Conservation (phyloP, 53 echinoderm and acorn worm genomes). For the Holothuria leucospilota region DNA sequence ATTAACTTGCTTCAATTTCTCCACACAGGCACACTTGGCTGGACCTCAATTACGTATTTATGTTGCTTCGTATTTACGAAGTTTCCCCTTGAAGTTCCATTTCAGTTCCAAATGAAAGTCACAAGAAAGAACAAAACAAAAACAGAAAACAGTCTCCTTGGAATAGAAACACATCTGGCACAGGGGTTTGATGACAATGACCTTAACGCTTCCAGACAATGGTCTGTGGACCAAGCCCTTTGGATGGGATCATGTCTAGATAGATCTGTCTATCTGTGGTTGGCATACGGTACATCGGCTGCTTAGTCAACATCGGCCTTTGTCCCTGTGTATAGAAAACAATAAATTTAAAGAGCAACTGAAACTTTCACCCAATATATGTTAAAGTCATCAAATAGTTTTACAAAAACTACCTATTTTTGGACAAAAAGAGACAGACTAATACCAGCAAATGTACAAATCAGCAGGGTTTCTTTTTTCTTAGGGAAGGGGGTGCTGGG, state of each 20-base stretch:
- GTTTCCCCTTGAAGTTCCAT: too few species aligned
- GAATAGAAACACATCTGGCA: too few species aligned
- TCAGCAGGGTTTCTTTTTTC: too few species aligned
- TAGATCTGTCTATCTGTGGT: constrained; percentile 89
- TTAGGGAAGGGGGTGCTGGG: too few species aligned
- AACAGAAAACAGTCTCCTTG: too few species aligned
- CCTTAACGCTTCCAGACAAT: constrained; percentile 47
- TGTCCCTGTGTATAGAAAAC: constrained; percentile 60
- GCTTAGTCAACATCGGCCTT: constrained; percentile 92
- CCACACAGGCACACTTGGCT: too few species aligned
- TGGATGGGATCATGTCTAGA: constrained; percentile 97
- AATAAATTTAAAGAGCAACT: background rate
- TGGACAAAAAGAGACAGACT: too few species aligned
- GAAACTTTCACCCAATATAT: background rate
- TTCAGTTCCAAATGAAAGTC: constrained; percentile 47
- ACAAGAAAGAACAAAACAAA: constrained; percentile 12
- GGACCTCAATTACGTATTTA: too few species aligned
- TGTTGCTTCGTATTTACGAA: too few species aligned
- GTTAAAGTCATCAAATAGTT: background rate
- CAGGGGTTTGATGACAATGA: too few species aligned
- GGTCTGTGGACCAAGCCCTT: constrained; percentile 71
- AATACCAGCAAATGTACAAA: too few species aligned
- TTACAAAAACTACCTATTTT: background rate
- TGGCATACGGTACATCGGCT: constrained; percentile 75
- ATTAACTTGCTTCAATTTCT: too few species aligned